Evolutionary conservation across 1,140 invertebrate species (phyloP), one percentile per base, ranked within the genome.

Genomic region (Cecropterus lyciades): DNA sequence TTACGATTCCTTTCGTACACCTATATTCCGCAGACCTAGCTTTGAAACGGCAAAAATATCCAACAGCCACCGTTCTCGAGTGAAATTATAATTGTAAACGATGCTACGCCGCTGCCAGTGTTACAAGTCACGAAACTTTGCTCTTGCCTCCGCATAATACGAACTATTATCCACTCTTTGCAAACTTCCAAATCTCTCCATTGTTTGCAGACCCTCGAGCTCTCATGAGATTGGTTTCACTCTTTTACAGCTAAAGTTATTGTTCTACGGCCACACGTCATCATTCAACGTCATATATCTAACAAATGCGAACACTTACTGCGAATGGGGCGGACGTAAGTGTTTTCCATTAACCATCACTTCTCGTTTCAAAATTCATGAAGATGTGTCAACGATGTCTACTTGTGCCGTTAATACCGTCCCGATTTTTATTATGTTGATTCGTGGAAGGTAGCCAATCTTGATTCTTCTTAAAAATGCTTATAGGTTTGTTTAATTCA

Each of bases 221-320:
- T 76, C 70, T 79, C 65, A 75, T 74, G 77, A 85, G 80, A 91
- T 87, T 85, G 82, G 82, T 89, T 88, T 81, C 75, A 83, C 80
- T 80, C 78, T 85, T 87, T 82, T 73, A 68, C 76, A 65, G 69
- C 68, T 69, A 74, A 87, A 87, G 81, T 87, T 91, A 87, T 89
- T 89, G 86, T 89, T 89, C 77, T 85, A 80, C 73, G 79, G 79
- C 72, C 79, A 84, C 80, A 80, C 73, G 67, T 84, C 86, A 88
- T 91, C 87, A 87, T 82, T 87, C 84, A 87, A 79, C 53, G 84
- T 89, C 81, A 82, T 84, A 83, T 87, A 82, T 85, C 74, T 76
- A 75, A 81, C 65, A 77, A 87, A 84, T 76, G 78, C 60, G 72
- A 86, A 73, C 83, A 84, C 79, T 89, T 81, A 76, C 56, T 65